Evolutionary conservation across 2,888 invertebrate species (phyloP).

Genomic region (Polydesmus complanatus): DNA sequence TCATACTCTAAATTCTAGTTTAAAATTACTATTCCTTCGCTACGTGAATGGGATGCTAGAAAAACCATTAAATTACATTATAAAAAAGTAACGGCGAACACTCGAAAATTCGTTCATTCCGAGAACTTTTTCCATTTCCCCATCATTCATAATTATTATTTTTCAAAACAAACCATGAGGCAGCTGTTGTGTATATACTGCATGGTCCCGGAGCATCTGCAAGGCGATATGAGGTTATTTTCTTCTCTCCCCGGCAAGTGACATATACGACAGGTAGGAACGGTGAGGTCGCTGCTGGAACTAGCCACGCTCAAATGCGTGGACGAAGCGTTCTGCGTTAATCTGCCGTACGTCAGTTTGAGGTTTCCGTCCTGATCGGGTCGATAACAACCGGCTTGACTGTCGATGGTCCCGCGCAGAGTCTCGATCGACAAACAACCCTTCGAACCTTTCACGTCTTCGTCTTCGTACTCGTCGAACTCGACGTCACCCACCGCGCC

Average conservation of each 20-base stretch:
- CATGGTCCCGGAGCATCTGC: constrained; percentile 40
- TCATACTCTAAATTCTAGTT: too few species aligned
- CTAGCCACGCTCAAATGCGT: constrained; percentile 8
- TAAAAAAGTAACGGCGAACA: too few species aligned
- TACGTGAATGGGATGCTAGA: too few species aligned
- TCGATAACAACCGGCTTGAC: background rate
- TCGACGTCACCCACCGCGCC: background rate
- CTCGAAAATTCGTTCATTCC: too few species aligned
- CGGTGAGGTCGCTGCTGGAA: constrained; percentile 15
- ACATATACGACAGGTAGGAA: constrained; percentile 40
- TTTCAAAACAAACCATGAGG: constrained; percentile 31
- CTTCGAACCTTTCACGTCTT: background rate
- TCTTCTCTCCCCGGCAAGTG: constrained; percentile 31
- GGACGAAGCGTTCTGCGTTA: constrained; percentile 5
- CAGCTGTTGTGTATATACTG: constrained; percentile 39
- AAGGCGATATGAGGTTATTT: constrained; percentile 38
- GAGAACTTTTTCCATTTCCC: background rate
- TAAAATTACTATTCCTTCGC: too few species aligned
- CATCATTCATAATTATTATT: background rate
- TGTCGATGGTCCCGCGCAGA: background rate
- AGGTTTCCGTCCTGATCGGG: background rate
- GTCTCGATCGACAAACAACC: background rate
- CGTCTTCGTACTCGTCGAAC: constrained; percentile 9
- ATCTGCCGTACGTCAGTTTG: background rate
- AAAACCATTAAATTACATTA: too few species aligned